phyloP scores from a whole-genome alignment of 2,888 invertebrate species.

The Dasypogon diadema region DNA sequence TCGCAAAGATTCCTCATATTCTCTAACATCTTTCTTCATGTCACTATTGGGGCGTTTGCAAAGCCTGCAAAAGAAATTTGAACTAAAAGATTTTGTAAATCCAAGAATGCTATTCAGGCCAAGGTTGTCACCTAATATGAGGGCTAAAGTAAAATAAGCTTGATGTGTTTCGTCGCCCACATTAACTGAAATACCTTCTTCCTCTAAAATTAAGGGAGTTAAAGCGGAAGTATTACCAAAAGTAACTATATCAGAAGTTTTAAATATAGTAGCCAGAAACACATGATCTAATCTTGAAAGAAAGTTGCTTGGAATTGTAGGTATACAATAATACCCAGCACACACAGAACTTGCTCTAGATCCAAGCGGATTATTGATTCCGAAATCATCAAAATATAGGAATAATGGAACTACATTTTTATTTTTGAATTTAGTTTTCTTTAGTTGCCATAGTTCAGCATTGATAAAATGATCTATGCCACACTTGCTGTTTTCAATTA shows the following conservation, averaged over 20 bases:
- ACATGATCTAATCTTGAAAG: conserved; percentile 11
- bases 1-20: background rate
- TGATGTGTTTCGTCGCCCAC: background rate
- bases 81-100: conserved; percentile 2
- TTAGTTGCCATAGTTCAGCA: background rate
- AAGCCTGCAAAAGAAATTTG: conserved; percentile 3
- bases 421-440: background rate
- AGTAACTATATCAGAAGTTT: background rate
- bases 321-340: conserved; percentile 22
- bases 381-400: conserved; percentile 51
- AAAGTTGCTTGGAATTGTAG: background rate
- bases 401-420: conserved; percentile 20
- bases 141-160: background rate
- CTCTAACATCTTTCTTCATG: background rate
- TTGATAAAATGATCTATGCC: background rate
- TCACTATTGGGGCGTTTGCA: background rate
- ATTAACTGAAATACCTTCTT: background rate
- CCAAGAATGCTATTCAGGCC: conserved; percentile 7
- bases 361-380: conserved; percentile 53
- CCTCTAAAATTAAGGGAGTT: background rate
- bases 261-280: conserved; percentile 16
- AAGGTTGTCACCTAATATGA: conserved; percentile 7
- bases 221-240: background rate
- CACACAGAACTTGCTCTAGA: conserved; percentile 7
- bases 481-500: background rate